Evolutionary conservation across 2,888 invertebrate species (phyloP), one percentile per base, ranked within the genome.

Genomic region (Rhaphigaster nebulosa): DNA sequence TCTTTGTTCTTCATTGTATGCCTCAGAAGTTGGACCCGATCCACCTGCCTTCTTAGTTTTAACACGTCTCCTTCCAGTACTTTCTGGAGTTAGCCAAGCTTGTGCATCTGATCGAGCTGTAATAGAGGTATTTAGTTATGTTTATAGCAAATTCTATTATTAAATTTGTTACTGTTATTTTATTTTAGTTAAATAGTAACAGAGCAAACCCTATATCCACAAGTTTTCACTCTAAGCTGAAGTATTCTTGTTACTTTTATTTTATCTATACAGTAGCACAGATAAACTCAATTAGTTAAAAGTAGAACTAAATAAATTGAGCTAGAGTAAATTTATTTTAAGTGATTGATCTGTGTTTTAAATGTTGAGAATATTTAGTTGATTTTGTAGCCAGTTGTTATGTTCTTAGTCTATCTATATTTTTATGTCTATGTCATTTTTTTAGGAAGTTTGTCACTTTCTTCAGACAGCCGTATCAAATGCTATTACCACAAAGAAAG

Each of bases 401-500:
- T 54, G n/a, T 29, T 60, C 15, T 56, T 3, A 52, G 52, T 52
- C 13, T 18, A 52, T 15, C 18, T 52, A 1, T 52, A 52, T 50
- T n/a, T 90, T 29, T 45, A 45, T 45, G 45, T 10, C 45, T 65
- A 41, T 87, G 90, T 76, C 90, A 26, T 87, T 90, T 90, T 94
- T 94, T 89, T 94, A 97, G 97, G 95, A 96, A 23, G 94, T 97
- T 92, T 97, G 97, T 94, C 95, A 95, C 91, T 94, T 97, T 89
- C 94, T 98, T 91, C 97, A 97, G 93, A 96, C 96, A 93, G 95
- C 96, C 5, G 94, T 97, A 26, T 89, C 91, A 70, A 91, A 90
- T 60, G 70, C 91, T n/a, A 52, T 90, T 20, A 84, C 89, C 12
- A 89, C 90, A 41, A 91, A 91, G 34, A 87, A 89, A 26, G 90